phyloP scores from a whole-genome alignment of 2,113 vertebrate genomes.

The Charadrius vociferus region DNA sequence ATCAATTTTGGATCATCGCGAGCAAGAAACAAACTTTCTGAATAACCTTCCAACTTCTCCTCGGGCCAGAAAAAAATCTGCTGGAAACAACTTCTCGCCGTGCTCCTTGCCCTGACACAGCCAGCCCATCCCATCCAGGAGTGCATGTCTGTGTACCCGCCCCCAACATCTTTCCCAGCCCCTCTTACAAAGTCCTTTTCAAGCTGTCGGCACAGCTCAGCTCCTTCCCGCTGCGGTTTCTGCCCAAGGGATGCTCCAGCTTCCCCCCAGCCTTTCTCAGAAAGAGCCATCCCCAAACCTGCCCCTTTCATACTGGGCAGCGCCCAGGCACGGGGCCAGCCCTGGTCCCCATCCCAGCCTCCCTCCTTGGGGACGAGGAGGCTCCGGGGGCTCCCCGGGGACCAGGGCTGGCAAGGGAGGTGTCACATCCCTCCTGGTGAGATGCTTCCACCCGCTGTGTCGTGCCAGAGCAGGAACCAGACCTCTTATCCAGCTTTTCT shows the following conservation, averaged over 20 bases:
- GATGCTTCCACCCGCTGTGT: background rate
- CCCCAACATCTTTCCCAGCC: background rate
- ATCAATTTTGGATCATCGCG: background rate
- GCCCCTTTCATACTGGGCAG: background rate
- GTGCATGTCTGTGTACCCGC: rapidly evolving
- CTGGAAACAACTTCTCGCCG: background rate
- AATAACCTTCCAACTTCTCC: background rate
- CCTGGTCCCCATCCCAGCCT: background rate
- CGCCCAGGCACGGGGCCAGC: background rate
- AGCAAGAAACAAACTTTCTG: background rate
- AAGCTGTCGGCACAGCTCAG: background rate
- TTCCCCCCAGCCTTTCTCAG: background rate
- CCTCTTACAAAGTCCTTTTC: background rate
- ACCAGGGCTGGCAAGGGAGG: background rate
- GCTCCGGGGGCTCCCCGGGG: background rate
- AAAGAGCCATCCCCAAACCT: background rate
- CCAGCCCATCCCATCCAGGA: background rate
- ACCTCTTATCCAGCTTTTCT: background rate
- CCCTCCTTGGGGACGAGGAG: rapidly evolving
- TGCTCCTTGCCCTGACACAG: background rate
- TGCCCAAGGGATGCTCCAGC: background rate
- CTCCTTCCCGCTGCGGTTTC: background rate
- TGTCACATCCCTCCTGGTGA: background rate
- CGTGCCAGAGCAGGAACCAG: background rate
- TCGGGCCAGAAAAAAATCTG: background rate